Base-by-base conservation (phyloP, 2,797 vertebrate genomes). In the Pipistrellus kuhlii region DNA sequence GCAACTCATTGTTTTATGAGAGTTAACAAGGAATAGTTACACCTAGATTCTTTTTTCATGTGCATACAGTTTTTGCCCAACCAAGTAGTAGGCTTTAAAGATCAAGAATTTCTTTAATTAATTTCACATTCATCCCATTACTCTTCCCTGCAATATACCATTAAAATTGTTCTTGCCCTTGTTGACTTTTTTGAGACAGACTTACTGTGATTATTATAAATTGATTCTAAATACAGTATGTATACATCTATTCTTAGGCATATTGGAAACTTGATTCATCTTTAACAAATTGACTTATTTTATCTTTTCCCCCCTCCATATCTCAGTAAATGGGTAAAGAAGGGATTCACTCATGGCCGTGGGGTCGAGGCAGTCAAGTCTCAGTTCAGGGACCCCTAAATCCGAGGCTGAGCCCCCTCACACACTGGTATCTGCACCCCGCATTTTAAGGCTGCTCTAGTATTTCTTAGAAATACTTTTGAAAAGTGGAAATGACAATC, bases 141-240 rank as follows among this genome's bases (percentile, higher is more conserved):
- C 10, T 85, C 9, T 89, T 59, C 62, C 53, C 35, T 53, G 14
- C n/a, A 72, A 69, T 25, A 51, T 53, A 21, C 0, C 13, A 57
- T 64, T 96, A 90, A 20, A 64, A 81, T 53, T 77, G 11, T 68
- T 88, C 41, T 55, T 73, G 38, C 14, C 87, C 55, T 69, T 72
- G 62, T 62, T 76, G 38, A 57, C 44, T 75, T 85, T 38, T n/a
- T 87, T 72, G 55, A 85, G 55, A 59, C 48, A 21, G 14, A 9
- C 6, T 68, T 62, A 30, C 17, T 38, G 30, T 46, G 38, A 51
- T 64, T 25, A 11, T 46, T 69, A 5, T 44, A 62, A 44, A 86
- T 68, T 88, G 8, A 17, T 82, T 71, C 41, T 38, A 35, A 73
- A 71, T 44, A 57, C 0, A 81, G 10, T 32, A 55, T 76, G 75